Evolutionary conservation across 2,113 vertebrate species (phyloP).

Genomic region (Pogona vitticeps): DNA sequence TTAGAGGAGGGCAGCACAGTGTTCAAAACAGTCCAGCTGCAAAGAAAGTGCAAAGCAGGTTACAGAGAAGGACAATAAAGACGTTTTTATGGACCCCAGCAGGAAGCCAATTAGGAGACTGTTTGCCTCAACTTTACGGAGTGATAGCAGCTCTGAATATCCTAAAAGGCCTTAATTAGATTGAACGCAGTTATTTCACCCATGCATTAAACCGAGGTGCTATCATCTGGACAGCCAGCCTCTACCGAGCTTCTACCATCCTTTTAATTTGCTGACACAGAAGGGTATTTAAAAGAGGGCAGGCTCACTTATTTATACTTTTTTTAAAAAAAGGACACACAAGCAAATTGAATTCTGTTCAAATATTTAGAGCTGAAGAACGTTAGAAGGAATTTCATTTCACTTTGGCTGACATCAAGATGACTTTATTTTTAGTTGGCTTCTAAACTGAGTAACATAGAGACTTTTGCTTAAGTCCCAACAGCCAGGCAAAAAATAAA

Average conservation of each 20-base stretch:
- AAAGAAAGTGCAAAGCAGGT: slow-evolving; percentile 62
- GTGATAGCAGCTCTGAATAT: slow-evolving; percentile 53
- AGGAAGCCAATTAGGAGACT: slow-evolving; percentile 75
- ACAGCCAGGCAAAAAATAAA: background rate
- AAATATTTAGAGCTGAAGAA: slow-evolving; percentile 59
- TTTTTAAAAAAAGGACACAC: slow-evolving; percentile 4
- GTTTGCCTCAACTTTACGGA: slow-evolving; percentile 56
- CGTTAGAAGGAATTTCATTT: background rate
- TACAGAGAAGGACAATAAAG: slow-evolving; percentile 51
- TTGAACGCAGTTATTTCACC: slow-evolving; percentile 57
- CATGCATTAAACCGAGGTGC: slow-evolving; percentile 34
- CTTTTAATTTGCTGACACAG: slow-evolving; percentile 59
- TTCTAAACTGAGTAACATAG: background rate
- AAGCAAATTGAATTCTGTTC: slow-evolving; percentile 22
- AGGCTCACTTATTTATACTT: background rate
- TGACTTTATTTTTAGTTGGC: slow-evolving; percentile 21
- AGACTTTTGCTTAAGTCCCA: background rate
- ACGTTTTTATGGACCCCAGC: slow-evolving; percentile 65
- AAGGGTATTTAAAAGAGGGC: slow-evolving; percentile 37
- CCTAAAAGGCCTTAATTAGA: slow-evolving; percentile 73
- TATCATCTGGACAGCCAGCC: slow-evolving; percentile 47
- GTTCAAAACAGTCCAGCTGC: background rate
- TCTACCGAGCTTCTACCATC: slow-evolving; percentile 57
- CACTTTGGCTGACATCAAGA: background rate
- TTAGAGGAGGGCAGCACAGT: background rate